These are phyloP conservation scores for Eospalax fontanierii DNA, from an alignment of 2,797 vertebrate species.

Conservation along the genomic window DNA sequence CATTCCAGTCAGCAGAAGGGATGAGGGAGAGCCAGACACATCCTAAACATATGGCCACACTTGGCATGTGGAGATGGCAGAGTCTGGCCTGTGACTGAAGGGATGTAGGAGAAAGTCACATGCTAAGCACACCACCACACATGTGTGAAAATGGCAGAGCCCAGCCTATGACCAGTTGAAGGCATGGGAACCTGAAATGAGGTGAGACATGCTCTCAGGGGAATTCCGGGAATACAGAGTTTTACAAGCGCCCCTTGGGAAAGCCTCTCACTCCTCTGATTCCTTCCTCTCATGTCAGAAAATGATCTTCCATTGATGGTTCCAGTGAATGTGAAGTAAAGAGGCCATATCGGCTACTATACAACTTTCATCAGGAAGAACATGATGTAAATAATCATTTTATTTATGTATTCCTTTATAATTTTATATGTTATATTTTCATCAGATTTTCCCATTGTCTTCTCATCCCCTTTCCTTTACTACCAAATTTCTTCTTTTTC, in stretches of 20 bases:
- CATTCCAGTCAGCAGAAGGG: background rate
- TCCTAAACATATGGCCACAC: rapidly evolving
- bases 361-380: no score
- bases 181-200: no score
- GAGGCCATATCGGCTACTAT: rapidly evolving
- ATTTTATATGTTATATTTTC: background rate
- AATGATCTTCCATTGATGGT: background rate
- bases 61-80: rapidly evolving
- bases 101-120: rapidly evolving
- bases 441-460: background rate
- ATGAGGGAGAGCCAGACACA: rapidly evolving
- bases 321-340: background rate
- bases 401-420: background rate
- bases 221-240: rapidly evolving
- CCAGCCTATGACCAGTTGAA: no score
- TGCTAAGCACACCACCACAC: rapidly evolving
- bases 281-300: background rate
- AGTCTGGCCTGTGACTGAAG: rapidly evolving
- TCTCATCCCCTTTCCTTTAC: background rate
- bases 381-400: no score
- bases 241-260: background rate
- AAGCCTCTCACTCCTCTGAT: background rate
- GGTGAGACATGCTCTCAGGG: no score
- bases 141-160: rapidly evolving
- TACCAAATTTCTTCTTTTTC: background rate